Evolutionary conservation across 2,797 vertebrate species (phyloP), one percentile per base, ranked within the genome.

Genomic region (Cephalopachus bancanus): DNA sequence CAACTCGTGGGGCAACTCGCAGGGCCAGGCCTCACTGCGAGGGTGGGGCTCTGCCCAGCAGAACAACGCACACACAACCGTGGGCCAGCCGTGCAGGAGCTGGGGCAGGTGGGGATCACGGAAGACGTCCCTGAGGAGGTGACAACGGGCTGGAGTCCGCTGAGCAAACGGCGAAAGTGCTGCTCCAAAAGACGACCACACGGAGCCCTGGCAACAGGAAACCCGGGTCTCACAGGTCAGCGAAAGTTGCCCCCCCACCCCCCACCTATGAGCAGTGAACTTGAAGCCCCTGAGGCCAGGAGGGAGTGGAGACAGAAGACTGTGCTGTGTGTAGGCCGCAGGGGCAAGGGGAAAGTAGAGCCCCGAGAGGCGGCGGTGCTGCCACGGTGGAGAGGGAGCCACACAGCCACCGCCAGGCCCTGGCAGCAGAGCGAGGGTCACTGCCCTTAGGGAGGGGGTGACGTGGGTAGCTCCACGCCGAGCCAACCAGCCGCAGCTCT

Each of bases 261-360:
- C 37, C 37, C 37, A 37, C 37, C 37, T 37, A 37, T 37, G 57
- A 64, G 49, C 59, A 53, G 7, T 1, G 15, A n/a, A 57, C 26
- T 17, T 2, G 51, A 33, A 59, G 75, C 28, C 75, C 10, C 75
- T 2, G 26, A 28, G 60, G 37, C 19, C 5, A 30, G 71, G 60
- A 62, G 67, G 59, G 30, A 62, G 83, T 8, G 24, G 33, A 57
- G 30, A 37, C 3, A 1, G 15, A 89, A 76, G 75, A 72, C 22
- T 2, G 19, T 16, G 44, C n/a, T 1, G 91, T 9, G n/a, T 14
- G 30, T 5, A 53, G n/a, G n/a, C 6, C 1, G 5, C 0, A 2
- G 22, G 49, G 44, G 22, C 22, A 33, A 0, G 1, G 19, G 79
- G 15, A 37, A 37, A 37, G 37, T 3, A 37, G 37, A 37, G 37